Evolutionary conservation across 2,113 vertebrate species (phyloP), one percentile per base, ranked within the genome.

Genomic region (Malurus melanocephalus): DNA sequence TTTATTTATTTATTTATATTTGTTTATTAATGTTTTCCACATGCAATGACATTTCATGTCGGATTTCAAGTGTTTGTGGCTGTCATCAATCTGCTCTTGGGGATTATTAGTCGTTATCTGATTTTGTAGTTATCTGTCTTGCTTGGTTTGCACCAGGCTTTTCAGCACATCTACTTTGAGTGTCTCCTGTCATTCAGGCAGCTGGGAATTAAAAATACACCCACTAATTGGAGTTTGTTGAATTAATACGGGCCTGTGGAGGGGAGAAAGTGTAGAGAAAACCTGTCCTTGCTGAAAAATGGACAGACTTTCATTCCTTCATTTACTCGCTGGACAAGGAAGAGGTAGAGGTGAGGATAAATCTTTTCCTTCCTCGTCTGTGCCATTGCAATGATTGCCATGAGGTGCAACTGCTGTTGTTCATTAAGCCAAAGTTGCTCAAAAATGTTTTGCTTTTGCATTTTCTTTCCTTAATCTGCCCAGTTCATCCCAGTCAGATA

Each of bases 391-490:
- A 17, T 5, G 3, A 57, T 49, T 66, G 30, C 4, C 33, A 42
- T n/a, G 51, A 68, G 38, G 43, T 5, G 1, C 14, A 67, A 53
- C 18, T 85, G n/a, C 27, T 65, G 61, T 9, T 79, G 88, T 90
- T 91, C 88, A 90, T 95, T 94, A 93, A 95, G 92, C 88, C 93
- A 95, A 94, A 94, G 88, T 81, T 94, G 77, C 59, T 84, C 42
- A 40, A 6, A 62, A 79, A 12, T 3, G 1, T 57, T 87, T 61
- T 52, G 13, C 4, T 46, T 90, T 73, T 67, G 21, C 2, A 0
- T 21, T 87, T 56, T 52, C 2, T 49, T 93, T 55, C 3, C 28
- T 65, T 72, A 13, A 53, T 49, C 35, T 57, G 30, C 17, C 11
- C 38, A 24, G 6, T 2, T 67, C 6, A 32, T 53, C 49, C 56